Conservation (phyloP, 2,888 invertebrate species). For the Petrolisthes manimaculis region DNA sequence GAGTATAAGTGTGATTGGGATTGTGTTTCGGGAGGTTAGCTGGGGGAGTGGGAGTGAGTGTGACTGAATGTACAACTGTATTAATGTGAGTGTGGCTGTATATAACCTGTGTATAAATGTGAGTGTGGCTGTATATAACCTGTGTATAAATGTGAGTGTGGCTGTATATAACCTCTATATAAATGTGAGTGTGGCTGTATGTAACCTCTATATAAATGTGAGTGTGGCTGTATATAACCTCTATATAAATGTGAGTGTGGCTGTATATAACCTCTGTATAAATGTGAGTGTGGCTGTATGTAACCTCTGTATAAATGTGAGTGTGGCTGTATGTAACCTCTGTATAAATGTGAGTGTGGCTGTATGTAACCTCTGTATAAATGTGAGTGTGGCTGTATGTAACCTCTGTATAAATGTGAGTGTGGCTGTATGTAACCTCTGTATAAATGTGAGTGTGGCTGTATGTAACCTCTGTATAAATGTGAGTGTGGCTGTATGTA, state of each 20-base stretch:
- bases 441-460: slow-evolving; percentile 13
- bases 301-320: neutral
- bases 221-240: neutral
- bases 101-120: slow-evolving; percentile 1
- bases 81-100: neutral
- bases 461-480: too few relatives aligned
- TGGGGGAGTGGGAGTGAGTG: too few relatives aligned
- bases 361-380: slow-evolving; percentile 4
- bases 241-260: neutral
- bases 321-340: too few relatives aligned
- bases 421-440: slow-evolving; percentile 22
- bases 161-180: neutral
- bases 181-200: neutral
- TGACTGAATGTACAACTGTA: neutral
- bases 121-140: neutral
- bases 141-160: neutral
- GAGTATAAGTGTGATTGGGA: too few relatives aligned
- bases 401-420: too few relatives aligned
- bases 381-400: slow-evolving; percentile 13
- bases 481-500: slow-evolving; percentile 18
- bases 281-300: neutral
- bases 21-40: too few relatives aligned
- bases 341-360: slow-evolving; percentile 1
- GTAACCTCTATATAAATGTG: neutral
- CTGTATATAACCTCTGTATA: slow-evolving; percentile 10